Conservation (phyloP, 1,140 invertebrate species). For the Phthorimaea operculella region DNA sequence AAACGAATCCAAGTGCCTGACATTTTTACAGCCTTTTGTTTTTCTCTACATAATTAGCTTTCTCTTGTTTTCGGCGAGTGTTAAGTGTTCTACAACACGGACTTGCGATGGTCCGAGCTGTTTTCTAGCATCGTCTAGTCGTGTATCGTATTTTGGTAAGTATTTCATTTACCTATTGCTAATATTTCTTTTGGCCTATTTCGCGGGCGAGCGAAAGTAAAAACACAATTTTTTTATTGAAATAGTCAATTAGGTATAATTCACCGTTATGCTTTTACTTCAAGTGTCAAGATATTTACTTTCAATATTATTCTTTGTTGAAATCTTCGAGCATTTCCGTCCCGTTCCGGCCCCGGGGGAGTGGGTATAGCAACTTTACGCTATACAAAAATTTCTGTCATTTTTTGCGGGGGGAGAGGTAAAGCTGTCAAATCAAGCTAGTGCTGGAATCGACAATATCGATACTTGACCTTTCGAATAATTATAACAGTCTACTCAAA, state of each 20-base stretch:
- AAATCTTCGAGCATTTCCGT: no score
- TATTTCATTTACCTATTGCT: conserved; percentile 10
- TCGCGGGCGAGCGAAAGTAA: background rate
- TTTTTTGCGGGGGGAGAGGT: no score
- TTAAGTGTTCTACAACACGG: conserved; percentile 41
- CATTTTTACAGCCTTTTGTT: conserved; percentile 41
- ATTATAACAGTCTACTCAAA: no score
- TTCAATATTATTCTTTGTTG: no score
- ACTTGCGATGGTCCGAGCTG: conserved; percentile 58
- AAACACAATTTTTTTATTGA: background rate
- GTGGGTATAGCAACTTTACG: no score
- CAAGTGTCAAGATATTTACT: no score
- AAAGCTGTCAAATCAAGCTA: no score
- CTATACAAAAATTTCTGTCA: no score
- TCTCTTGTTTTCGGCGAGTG: conserved; percentile 37
- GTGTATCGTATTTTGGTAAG: conserved; percentile 57
- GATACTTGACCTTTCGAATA: no score
- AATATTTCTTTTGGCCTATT: background rate
- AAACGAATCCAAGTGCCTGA: conserved; percentile 55
- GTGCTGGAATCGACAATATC: no score
- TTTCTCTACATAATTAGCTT: conserved; percentile 31
- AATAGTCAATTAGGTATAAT: background rate
- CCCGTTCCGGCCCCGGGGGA: no score
- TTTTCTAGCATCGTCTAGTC: conserved; percentile 63
- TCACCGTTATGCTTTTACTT: no score